Evolutionary conservation across 2,113 vertebrate genomes (phyloP).

Genomic region (Semicossyphus pulcher): DNA sequence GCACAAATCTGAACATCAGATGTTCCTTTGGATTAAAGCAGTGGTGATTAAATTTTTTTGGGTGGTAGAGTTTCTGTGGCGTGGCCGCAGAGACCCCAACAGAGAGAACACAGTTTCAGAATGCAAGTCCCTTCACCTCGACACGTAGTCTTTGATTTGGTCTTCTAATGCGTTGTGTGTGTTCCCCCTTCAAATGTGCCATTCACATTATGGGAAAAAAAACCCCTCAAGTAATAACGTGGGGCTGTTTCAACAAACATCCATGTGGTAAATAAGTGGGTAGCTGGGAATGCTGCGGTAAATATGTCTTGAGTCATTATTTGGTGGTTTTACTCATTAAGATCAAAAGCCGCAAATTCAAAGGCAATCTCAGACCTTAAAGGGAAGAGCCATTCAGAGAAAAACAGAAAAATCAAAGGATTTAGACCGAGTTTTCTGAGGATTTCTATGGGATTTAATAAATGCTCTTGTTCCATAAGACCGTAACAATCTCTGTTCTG

Average conservation of each 20-base stretch:
- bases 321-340: conserved; percentile 79
- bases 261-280: conserved; percentile 70
- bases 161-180: conserved; percentile 66
- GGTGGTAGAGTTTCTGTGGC: conserved; percentile 44
- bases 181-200: conserved; percentile 63
- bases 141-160: conserved; percentile 57
- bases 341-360: conserved; percentile 77
- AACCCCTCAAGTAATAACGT: conserved; percentile 73
- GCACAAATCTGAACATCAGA: conserved; percentile 25
- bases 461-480: conserved; percentile 58
- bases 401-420: conserved; percentile 55
- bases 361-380: conserved; percentile 61
- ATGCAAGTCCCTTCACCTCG: conserved; percentile 41
- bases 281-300: conserved; percentile 67
- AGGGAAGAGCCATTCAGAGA: conserved; percentile 38
- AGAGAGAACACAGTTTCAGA: conserved; percentile 32
- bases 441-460: conserved; percentile 59
- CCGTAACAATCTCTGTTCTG: conserved; percentile 48
- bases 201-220: conserved; percentile 59
- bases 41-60: conserved; percentile 52
- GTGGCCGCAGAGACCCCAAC: conserved; percentile 46
- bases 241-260: conserved; percentile 75
- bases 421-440: conserved; percentile 42
- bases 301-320: conserved; percentile 78
- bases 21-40: conserved; percentile 34